phyloP scores from a whole-genome alignment of 1,140 invertebrate species.

The Branchinecta lynchi region DNA sequence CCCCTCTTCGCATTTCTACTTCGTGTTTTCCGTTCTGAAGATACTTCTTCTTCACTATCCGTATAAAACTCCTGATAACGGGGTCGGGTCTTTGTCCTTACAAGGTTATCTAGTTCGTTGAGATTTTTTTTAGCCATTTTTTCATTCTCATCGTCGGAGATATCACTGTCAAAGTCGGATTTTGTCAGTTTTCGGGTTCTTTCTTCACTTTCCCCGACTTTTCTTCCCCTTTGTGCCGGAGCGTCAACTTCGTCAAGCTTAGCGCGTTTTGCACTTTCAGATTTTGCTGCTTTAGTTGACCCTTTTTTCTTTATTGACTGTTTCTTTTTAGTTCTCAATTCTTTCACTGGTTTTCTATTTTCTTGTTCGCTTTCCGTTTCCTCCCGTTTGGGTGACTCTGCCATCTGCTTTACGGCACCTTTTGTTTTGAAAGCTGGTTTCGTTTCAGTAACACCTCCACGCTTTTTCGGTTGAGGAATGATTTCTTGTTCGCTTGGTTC shows the following conservation, averaged over 20 bases:
- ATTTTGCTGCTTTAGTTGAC: no score
- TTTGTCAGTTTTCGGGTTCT: neutral
- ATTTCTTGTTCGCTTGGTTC: neutral
- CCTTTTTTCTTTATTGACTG: conserved; percentile 3
- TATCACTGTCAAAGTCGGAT: neutral
- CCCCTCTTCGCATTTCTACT: neutral
- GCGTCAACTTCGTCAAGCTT: no score
- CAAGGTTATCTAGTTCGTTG: conserved; percentile 6
- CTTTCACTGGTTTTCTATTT: neutral
- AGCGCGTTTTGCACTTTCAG: no score
- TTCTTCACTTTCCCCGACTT: neutral
- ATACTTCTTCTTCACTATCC: conserved; percentile 23
- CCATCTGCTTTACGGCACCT: neutral
- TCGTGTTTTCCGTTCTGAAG: neutral
- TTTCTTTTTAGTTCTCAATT: neutral
- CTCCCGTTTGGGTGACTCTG: neutral
- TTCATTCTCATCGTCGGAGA: conserved; percentile 15
- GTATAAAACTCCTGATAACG: conserved; percentile 16
- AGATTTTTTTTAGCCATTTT: conserved; percentile 25
- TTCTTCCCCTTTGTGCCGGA: neutral
- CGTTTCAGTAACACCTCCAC: conserved; percentile 9
- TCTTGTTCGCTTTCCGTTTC: neutral
- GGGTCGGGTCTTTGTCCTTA: conserved; percentile 18
- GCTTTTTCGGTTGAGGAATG: neutral
- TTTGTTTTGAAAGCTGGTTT: neutral